These are phyloP conservation scores for Lates japonicus DNA, from an alignment of 2,797 vertebrate species.

Conservation along the genomic window DNA sequence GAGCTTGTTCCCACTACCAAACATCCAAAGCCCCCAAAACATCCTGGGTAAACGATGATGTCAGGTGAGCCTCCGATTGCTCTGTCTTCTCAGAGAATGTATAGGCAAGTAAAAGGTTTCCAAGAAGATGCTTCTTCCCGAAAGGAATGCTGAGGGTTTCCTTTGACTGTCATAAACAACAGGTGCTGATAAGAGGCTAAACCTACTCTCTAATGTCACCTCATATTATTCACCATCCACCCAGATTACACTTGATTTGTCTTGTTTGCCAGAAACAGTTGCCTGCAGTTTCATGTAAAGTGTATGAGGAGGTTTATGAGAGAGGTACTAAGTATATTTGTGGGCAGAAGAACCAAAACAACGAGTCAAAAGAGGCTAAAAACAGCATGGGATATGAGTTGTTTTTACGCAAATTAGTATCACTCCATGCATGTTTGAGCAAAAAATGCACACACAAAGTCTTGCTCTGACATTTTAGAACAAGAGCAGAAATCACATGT, in stretches of 20 bases:
- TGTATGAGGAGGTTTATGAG: too few species aligned
- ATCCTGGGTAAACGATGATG: slow-evolving; percentile 50
- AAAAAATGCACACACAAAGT: too few species aligned
- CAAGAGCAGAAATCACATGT: too few species aligned
- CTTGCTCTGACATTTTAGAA: too few species aligned
- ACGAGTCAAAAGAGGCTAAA: background rate
- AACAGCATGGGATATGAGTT: background rate
- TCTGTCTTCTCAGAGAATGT: slow-evolving; percentile 40
- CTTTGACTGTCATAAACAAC: slow-evolving; percentile 26
- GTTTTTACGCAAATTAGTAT: background rate
- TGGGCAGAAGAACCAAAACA: background rate
- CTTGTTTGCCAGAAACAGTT: too few species aligned
- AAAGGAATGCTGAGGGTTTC: slow-evolving; percentile 37
- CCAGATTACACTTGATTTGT: too few species aligned
- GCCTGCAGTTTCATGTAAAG: too few species aligned
- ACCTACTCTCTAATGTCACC: slow-evolving; percentile 12
- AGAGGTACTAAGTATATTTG: background rate
- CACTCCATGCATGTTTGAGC: background rate
- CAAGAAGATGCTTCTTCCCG: background rate
- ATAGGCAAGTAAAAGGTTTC: slow-evolving; percentile 23
- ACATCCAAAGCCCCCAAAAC: slow-evolving; percentile 22
- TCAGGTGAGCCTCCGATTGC: background rate
- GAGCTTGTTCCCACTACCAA: background rate
- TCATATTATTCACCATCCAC: too few species aligned
- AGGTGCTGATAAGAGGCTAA: slow-evolving; percentile 24